Evolutionary conservation across 2,888 invertebrate genomes (phyloP), one percentile per base, ranked within the genome.

Genomic region (Drosophila mimetica): DNA sequence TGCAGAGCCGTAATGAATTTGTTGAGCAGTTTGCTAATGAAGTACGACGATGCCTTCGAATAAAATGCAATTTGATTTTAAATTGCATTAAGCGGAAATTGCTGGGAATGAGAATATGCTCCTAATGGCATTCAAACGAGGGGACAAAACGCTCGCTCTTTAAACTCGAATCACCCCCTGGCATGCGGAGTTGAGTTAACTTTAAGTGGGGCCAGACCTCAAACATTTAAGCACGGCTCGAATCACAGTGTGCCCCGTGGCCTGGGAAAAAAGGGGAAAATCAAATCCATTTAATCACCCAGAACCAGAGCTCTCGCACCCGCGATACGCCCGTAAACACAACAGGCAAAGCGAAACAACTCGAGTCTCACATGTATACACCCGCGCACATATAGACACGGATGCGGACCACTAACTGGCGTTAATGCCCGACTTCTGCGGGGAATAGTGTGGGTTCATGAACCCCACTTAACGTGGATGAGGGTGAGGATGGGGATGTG

Each of bases 1-100:
- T 64, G 66, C 74, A 79, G 57, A 64, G 86, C 70, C 50, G 78
- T 80, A 82, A 82, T 80, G 85, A 82, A 82, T 82, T 82, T 76
- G 76, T 85, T 84, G 66, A 78, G 86, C 66, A 76, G 85, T 73
- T 79, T 81, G 87, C 85, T 82, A 82, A 82, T 82, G 81, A 86
- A 82, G 81, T 82, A 71, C 65, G 42, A 52, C 42, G 28, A 18
- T 36, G 30, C 77, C 67, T 69, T 74, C 64, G 72, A 83, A 81
- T 83, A 77, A 83, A 81, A 77, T 72, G 87, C 74, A 82, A 82
- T 82, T 86, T 73, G 60, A 71, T 70, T 84, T 77, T 47, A 84
- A 81, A 83, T 81, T 86, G 76, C 80, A 84, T 86, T 76, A 76
- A 77, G 82, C 65, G 71, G 54, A 70, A 76, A 76, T 76, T 50